Percentiles rank a stretch among this genome's conserved stretches.
Conservation (phyloP, 2,113 vertebrate species). For the Apistogramma diplotaenia region DNA sequence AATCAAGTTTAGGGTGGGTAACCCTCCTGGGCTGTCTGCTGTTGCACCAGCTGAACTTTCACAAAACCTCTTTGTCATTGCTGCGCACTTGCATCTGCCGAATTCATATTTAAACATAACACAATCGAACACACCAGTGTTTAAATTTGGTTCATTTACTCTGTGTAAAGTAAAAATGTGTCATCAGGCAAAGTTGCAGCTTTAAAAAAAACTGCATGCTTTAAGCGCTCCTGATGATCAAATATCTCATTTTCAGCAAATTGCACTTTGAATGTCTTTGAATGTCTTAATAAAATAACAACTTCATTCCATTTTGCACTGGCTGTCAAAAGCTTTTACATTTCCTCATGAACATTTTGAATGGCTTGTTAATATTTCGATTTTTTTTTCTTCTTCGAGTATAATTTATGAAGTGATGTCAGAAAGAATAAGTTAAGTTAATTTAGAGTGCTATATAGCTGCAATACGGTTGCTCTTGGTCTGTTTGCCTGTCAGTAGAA, state of each 20-base stretch:
- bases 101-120: not conserved
- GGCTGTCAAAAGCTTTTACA: constrained; percentile 5
- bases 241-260: constrained; percentile 6
- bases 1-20: not conserved
- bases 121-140: not conserved
- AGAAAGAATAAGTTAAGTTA: not conserved
- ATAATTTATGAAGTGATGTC: constrained; percentile 12
- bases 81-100: not conserved
- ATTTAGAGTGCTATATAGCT: not conserved
- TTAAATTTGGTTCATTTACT: not conserved
- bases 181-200: not conserved
- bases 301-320: not conserved
- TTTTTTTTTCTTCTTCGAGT: not conserved
- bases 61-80: not conserved
- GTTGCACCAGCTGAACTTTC: constrained; percentile 19
- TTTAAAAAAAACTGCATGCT: not conserved
- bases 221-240: not conserved
- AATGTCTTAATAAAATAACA: constrained; percentile 7
- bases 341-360: not conserved
- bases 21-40: not conserved
- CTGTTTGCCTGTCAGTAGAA: not conserved
- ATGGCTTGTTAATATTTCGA: not conserved
- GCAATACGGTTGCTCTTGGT: not conserved
- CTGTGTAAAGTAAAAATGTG: accelerated
- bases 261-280: not conserved